These are phyloP conservation scores for Diachasma alloeum DNA, from an alignment of 1,140 invertebrate species.

Conservation along the genomic window DNA sequence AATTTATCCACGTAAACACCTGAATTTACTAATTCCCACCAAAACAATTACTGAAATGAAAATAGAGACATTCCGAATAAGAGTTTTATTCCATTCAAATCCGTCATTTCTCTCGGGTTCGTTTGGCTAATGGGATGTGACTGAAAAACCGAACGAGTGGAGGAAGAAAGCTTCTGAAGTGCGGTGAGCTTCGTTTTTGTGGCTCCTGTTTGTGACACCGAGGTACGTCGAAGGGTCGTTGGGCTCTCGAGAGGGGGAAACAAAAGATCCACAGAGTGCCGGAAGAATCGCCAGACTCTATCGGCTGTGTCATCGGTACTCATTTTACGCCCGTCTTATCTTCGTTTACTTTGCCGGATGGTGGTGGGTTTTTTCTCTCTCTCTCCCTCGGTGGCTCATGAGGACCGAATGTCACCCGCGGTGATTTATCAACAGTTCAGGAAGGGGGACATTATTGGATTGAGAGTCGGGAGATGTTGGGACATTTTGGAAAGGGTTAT, in stretches of 20 bases:
- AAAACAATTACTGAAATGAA: too few relatives aligned
- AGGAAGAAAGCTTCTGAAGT: not conserved
- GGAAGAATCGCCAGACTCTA: conserved; percentile 6
- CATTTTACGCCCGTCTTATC: conserved; percentile 18
- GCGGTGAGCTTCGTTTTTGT: not conserved
- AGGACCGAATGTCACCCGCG: not conserved
- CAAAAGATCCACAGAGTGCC: conserved; percentile 20
- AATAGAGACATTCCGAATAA: too few relatives aligned
- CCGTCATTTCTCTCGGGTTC: too few relatives aligned
- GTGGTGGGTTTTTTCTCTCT: not conserved
- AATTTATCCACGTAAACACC: too few relatives aligned
- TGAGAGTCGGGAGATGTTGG: too few relatives aligned
- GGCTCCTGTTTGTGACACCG: not conserved
- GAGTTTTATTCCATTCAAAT: too few relatives aligned
- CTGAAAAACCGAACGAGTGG: not conserved
- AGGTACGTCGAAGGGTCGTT: not conserved
- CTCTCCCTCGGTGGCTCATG: not conserved
- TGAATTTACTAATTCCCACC: too few relatives aligned
- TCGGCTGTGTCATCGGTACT: conserved; percentile 21
- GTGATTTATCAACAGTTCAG: not conserved
- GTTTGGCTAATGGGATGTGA: not conserved
- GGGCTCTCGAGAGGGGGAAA: conserved; percentile 14
- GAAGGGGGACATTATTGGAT: too few relatives aligned
- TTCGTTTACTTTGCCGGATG: not conserved
- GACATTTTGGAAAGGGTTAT: not conserved